Conservation (phyloP, 53 echinoderm and acorn worm species). For the Actinopyga echinites region DNA sequence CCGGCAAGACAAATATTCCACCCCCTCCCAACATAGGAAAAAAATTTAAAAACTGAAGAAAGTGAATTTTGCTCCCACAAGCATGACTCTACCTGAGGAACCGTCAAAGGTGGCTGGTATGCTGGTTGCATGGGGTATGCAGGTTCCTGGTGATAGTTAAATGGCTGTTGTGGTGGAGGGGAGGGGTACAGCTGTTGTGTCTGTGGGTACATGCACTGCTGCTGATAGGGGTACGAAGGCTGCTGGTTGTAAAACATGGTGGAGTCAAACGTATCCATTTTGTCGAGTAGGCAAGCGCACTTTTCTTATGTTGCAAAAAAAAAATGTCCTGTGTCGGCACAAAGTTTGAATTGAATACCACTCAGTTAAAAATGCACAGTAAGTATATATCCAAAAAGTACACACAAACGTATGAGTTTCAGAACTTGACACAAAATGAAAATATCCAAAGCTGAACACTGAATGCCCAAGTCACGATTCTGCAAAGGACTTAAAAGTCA, state of each 20-base stretch:
- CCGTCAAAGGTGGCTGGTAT: conserved; percentile 20
- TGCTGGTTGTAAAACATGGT: conserved; percentile 27
- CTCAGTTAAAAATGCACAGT: no score
- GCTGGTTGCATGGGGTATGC: conserved; percentile 37
- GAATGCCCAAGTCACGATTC: conserved; percentile 6
- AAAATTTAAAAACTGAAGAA: no score
- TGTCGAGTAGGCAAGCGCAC: no score
- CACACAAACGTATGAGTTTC: no score
- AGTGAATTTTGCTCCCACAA: no score
- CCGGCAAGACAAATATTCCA: no score
- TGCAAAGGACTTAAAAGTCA: neutral
- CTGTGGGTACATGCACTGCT: conserved; percentile 33
- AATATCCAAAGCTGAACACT: neutral
- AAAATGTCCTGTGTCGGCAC: no score
- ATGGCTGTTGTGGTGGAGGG: conserved; percentile 29
- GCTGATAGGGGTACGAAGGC: neutral
- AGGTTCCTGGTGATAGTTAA: conserved; percentile 9
- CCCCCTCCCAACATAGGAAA: no score
- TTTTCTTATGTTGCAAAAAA: no score
- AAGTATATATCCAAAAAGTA: no score
- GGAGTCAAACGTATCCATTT: conserved; percentile 39
- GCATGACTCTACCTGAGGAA: neutral
- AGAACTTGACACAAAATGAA: no score
- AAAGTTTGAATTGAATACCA: no score
- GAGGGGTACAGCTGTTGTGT: conserved; percentile 27